Percentiles rank a stretch among this genome's conserved stretches.
These are phyloP conservation scores for Ferdinandea cuprea DNA, from an alignment of 2,888 invertebrate genomes.

Conservation along the genomic window DNA sequence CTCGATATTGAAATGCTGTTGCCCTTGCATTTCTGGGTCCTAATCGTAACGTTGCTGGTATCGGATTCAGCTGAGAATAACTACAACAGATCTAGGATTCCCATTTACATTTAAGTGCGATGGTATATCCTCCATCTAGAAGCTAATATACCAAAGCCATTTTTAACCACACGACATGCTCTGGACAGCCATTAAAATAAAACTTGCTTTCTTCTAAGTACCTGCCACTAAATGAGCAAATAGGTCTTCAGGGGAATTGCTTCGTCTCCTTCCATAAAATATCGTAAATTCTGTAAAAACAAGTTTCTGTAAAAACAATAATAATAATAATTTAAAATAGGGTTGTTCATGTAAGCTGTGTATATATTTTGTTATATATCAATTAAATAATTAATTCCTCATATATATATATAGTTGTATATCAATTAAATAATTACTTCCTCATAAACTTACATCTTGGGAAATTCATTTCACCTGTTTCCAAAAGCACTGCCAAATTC, in stretches of 20 bases:
- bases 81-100: not conserved
- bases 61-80: not conserved
- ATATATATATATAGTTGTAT: not conserved
- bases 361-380: too few relatives aligned
- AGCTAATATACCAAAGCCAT: not conserved
- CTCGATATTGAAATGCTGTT: not conserved
- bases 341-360: not conserved
- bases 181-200: not conserved
- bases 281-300: not conserved
- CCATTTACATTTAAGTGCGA: not conserved
- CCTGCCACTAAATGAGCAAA: slow-evolving; percentile 5
- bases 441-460: not conserved
- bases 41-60: not conserved
- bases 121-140: slow-evolving; percentile 7
- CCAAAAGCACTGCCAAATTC: not conserved
- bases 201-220: not conserved
- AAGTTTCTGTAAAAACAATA: too few relatives aligned
- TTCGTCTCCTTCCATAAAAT: not conserved
- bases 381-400: not conserved
- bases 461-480: slow-evolving; percentile 1
- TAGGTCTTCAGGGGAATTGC: not conserved
- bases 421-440: not conserved
- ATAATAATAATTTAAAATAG: not conserved
- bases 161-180: slow-evolving; percentile 1
- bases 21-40: slow-evolving; percentile 1